A percentile compares a stretch with the other conserved stretches of the same genome.
These are phyloP conservation scores for Lethenteron camtschaticum DNA, from an alignment of 2,113 vertebrate genomes.

Conservation along the genomic window DNA sequence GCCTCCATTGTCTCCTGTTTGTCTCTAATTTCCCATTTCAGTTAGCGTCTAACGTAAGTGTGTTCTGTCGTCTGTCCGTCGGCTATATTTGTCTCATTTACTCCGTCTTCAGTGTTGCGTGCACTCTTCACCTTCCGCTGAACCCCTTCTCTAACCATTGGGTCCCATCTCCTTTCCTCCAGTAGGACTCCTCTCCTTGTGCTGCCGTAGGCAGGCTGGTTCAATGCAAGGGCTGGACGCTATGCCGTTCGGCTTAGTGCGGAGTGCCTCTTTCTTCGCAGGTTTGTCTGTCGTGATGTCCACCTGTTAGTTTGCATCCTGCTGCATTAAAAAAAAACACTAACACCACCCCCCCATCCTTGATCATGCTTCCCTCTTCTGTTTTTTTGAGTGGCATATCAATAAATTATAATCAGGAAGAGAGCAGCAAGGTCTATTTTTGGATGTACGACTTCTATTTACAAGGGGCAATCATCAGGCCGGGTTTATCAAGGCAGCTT, in stretches of 20 bases:
- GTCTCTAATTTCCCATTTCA: background rate
- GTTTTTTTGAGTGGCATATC: background rate
- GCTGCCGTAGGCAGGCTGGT: background rate
- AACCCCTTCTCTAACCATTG: background rate
- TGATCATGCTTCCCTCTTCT: background rate
- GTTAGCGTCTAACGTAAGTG: no score
- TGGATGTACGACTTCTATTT: no score
- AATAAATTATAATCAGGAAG: no score
- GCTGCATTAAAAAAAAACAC: background rate
- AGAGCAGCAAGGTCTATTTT: no score
- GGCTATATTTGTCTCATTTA: background rate
- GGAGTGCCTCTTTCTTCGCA: conserved; percentile 99
- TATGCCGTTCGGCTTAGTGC: conserved; percentile 87
- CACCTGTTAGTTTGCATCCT: no score
- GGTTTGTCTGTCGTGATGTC: conserved; percentile 45
- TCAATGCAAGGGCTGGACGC: conserved; percentile 31
- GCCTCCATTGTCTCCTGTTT: background rate
- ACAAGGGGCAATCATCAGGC: background rate
- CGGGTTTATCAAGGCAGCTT: background rate
- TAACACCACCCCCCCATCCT: conserved; percentile 4
- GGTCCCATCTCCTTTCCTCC: background rate
- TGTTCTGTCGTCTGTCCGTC: no score
- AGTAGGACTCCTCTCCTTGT: background rate
- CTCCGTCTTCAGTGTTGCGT: background rate
- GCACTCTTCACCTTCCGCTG: background rate